Evolutionary conservation across 2,113 vertebrate genomes (phyloP).

Genomic region (Opisthocomus hoazin): DNA sequence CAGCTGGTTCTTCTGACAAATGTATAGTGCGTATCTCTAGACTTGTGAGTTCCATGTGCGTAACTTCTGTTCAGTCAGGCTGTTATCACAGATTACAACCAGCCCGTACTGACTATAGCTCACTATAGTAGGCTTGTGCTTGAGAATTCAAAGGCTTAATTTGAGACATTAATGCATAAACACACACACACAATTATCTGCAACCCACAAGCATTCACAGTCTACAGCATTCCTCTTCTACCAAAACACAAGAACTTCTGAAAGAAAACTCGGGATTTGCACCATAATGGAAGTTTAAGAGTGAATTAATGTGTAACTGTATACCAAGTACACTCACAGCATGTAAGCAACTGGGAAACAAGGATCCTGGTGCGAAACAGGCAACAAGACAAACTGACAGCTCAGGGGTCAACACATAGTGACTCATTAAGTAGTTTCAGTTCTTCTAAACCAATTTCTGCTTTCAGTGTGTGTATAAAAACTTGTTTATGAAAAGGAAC

Average conservation of each 20-base stretch:
- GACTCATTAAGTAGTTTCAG: neutral
- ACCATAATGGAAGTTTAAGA: neutral
- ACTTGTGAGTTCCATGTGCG: neutral
- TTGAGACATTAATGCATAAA: neutral
- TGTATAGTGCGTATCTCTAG: fast-evolving
- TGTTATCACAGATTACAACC: neutral
- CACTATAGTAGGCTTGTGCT: neutral
- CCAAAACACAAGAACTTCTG: neutral
- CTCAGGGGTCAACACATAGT: neutral
- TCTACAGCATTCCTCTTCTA: neutral
- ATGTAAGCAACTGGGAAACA: neutral
- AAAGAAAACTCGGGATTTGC: neutral
- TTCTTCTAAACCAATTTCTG: neutral
- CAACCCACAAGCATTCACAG: neutral
- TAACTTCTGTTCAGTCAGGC: neutral
- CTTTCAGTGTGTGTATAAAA: neutral
- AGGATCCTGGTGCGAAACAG: neutral
- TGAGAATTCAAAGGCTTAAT: neutral
- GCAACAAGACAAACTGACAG: neutral
- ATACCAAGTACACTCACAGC: fast-evolving
- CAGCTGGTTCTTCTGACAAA: neutral
- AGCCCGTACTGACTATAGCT: neutral
- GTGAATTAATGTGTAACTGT: neutral
- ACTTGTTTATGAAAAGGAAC: neutral
- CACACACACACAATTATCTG: neutral